Evolutionary conservation across 1,140 invertebrate species (phyloP).

Genomic region (Campodea augens): DNA sequence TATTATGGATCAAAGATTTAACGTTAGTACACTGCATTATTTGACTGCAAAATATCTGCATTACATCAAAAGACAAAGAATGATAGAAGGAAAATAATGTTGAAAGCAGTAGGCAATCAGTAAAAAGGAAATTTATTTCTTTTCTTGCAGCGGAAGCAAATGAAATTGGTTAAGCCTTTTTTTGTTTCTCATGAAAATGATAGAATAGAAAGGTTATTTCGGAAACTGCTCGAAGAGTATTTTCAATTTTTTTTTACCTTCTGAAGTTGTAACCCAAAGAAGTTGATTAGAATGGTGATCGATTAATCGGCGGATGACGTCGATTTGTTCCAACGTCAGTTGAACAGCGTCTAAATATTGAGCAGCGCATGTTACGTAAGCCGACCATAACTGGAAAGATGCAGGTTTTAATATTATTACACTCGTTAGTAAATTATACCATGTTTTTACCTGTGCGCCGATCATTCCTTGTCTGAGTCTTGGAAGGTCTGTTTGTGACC

Average conservation of each 20-base stretch:
- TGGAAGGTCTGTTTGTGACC: slow-evolving; percentile 21
- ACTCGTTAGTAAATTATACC: background rate
- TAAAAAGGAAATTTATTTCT: too few species aligned
- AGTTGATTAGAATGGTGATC: slow-evolving; percentile 7
- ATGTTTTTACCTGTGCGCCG: slow-evolving; percentile 16
- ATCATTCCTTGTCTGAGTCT: slow-evolving; percentile 19
- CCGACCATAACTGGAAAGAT: slow-evolving; percentile 29
- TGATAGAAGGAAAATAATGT: too few species aligned
- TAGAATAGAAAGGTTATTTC: too few species aligned
- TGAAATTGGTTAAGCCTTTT: too few species aligned
- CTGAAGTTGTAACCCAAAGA: slow-evolving; percentile 15
- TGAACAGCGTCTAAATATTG: slow-evolving; percentile 30
- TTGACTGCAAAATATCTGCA: too few species aligned
- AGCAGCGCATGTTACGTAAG: slow-evolving; percentile 26
- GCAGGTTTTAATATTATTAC: slow-evolving; percentile 2
- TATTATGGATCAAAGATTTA: too few species aligned
- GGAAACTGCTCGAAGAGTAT: too few species aligned
- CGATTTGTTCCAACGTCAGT: slow-evolving; percentile 29
- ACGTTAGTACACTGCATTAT: too few species aligned
- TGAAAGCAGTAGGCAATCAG: too few species aligned
- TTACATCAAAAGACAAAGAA: too few species aligned
- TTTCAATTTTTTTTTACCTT: slow-evolving; percentile 12
- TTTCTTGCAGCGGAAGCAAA: too few species aligned
- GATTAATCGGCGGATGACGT: slow-evolving; percentile 22
- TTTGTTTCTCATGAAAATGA: too few species aligned